Conservation (phyloP, 2,113 vertebrate genomes). For the Alectura lathami region DNA sequence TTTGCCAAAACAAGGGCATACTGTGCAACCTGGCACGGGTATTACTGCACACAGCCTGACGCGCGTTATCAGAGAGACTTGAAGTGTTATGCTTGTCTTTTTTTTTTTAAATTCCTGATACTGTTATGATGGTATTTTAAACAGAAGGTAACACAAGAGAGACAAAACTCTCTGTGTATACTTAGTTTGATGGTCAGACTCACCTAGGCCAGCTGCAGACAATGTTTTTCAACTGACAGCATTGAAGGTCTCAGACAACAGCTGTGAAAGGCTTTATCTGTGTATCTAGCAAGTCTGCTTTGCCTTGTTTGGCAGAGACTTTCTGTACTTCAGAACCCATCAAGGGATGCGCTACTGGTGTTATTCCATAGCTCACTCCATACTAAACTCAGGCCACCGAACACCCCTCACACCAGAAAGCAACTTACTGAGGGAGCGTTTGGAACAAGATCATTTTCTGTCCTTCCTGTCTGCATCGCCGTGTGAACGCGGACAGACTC, state of each 20-base stretch:
- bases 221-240: neutral
- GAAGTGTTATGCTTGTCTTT: neutral
- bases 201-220: neutral
- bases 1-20: neutral
- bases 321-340: neutral
- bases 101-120: neutral
- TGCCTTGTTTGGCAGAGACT: neutral
- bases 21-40: neutral
- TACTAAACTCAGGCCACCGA: neutral
- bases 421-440: constrained; percentile 88
- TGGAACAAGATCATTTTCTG: constrained; percentile 86
- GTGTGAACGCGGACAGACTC: constrained; percentile 97
- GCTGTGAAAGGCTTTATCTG: neutral
- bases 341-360: neutral
- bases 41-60: neutral
- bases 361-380: neutral
- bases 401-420: neutral
- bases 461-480: constrained; percentile 89
- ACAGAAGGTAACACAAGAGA: neutral
- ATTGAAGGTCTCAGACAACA: neutral
- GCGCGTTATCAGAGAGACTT: neutral
- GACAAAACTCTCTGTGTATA: neutral
- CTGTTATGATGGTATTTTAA: neutral
- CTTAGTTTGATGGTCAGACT: neutral
- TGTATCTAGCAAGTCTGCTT: neutral